Evolutionary conservation across 2,797 vertebrate genomes (phyloP).

Genomic region (Tadarida brasiliensis): DNA sequence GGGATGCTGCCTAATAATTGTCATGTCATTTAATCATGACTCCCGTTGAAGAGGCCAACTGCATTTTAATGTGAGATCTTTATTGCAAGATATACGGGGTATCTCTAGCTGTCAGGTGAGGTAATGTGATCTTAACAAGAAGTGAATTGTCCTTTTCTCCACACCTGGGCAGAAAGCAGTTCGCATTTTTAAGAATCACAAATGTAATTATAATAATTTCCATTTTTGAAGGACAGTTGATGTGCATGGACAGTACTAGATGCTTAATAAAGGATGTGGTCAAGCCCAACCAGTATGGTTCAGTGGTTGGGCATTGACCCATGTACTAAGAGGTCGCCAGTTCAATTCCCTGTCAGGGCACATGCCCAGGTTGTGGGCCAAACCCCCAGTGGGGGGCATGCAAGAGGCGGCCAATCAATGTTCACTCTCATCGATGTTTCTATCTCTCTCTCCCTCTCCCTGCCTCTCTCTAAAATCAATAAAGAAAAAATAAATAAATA

Average conservation of each 20-base stretch:
- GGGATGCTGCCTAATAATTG: neutral
- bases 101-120: neutral
- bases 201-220: constrained; percentile 10
- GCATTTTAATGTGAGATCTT: neutral
- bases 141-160: neutral
- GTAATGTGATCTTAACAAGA: neutral
- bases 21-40: neutral
- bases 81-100: neutral
- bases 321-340: too few species aligned
- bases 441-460: too few species aligned
- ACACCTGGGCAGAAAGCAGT: neutral
- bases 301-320: too few species aligned
- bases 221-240: neutral
- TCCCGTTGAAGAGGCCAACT: neutral
- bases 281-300: too few species aligned
- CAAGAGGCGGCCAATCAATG: too few species aligned
- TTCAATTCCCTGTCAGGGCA: too few species aligned
- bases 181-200: neutral
- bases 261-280: neutral
- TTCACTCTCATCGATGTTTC: too few species aligned
- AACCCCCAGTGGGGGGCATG: too few species aligned
- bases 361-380: too few species aligned
- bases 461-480: too few species aligned
- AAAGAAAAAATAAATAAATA: too few species aligned
- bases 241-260: neutral